Percentiles rank a stretch among this genome's conserved stretches.
These are phyloP conservation scores for Ooceraea biroi DNA, from an alignment of 1,140 invertebrate genomes.

Conservation along the genomic window DNA sequence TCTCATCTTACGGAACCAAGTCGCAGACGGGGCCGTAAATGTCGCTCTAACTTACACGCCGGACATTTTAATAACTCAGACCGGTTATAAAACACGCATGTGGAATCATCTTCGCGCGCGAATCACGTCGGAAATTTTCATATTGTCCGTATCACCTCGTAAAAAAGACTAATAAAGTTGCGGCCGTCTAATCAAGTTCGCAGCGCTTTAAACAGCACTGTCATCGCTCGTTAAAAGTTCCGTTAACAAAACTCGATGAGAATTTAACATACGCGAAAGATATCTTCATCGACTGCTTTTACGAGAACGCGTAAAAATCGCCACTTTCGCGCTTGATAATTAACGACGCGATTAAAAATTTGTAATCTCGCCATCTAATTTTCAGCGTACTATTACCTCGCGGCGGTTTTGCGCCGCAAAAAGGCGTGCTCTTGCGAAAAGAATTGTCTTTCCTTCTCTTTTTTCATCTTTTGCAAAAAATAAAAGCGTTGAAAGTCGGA, in stretches of 20 bases:
- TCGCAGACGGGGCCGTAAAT: conserved; percentile 29
- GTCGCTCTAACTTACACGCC: conserved; percentile 22
- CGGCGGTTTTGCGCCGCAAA: background rate
- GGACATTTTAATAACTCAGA: conserved; percentile 46
- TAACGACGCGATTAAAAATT: conserved; percentile 1
- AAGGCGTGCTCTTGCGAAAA: background rate
- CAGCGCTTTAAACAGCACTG: background rate
- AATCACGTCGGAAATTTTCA: conserved; percentile 60
- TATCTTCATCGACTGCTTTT: too few relatives aligned
- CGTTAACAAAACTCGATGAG: conserved; percentile 47
- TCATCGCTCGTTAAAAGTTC: conserved; percentile 29
- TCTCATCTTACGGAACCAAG: conserved; percentile 26
- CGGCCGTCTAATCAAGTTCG: background rate
- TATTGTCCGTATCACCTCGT: background rate
- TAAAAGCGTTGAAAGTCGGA: conserved; percentile 25
- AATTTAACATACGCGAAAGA: conserved; percentile 27
- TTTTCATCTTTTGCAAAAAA: too few relatives aligned
- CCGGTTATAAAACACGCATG: conserved; percentile 29
- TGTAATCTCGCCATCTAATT: background rate
- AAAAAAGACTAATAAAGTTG: conserved; percentile 47
- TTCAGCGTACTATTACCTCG: background rate
- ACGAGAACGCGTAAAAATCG: background rate
- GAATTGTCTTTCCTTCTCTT: background rate
- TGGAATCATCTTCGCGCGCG: conserved; percentile 2
- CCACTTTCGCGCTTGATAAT: background rate